phyloP scores from a whole-genome alignment of 2,797 vertebrate genomes.

The Spinibarbus caldwelli region DNA sequence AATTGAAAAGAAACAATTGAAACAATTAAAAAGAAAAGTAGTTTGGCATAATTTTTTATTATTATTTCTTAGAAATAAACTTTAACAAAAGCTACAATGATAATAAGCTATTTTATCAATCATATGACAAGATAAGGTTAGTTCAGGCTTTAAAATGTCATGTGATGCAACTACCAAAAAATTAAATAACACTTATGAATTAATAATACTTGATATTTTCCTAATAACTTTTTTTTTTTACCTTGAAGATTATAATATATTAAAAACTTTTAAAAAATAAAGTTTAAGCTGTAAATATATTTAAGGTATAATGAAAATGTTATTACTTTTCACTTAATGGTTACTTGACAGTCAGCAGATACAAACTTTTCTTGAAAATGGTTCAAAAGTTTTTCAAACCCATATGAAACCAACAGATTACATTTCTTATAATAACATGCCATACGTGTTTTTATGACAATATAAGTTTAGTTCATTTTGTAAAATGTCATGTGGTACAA shows the following conservation, averaged over 20 bases:
- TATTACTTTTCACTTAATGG: not conserved
- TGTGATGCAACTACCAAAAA: not conserved
- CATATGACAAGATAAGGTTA: not conserved
- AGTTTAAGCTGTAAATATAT: too few relatives aligned
- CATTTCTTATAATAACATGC: not conserved
- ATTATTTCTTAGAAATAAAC: not conserved
- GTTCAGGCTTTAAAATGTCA: not conserved
- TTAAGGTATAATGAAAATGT: too few relatives aligned
- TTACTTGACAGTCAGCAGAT: too few relatives aligned
- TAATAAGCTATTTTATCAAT: too few relatives aligned
- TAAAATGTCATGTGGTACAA: not conserved
- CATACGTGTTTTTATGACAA: not conserved
- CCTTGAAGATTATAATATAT: not conserved
- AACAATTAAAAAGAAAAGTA: too few relatives aligned
- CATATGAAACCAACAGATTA: not conserved
- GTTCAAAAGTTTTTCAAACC: not conserved
- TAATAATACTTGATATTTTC: not conserved
- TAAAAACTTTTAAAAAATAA: too few relatives aligned
- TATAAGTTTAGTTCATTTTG: not conserved
- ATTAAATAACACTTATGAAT: not conserved
- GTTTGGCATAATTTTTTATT: not conserved
- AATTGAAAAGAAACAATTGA: not conserved
- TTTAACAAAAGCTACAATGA: not conserved
- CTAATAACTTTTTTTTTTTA: not conserved
- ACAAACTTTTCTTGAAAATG: not conserved